Evolutionary conservation across 2,113 vertebrate genomes (phyloP).

Genomic region (Speoplatyrhinus poulsoni): DNA sequence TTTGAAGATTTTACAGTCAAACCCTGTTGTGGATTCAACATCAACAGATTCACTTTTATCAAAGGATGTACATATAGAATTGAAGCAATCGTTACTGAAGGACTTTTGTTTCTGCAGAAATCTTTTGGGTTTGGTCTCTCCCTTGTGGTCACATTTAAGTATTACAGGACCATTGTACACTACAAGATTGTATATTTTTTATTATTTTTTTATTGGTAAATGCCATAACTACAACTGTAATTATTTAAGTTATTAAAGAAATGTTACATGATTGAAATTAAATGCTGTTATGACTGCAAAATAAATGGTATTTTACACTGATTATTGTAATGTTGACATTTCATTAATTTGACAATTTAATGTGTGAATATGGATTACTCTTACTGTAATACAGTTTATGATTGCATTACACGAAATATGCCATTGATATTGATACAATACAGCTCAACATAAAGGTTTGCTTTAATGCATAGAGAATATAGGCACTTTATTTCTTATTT

Average conservation of each 20-base stretch:
- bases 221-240: constrained; percentile 11
- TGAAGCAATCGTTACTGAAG: background rate
- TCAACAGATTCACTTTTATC: background rate
- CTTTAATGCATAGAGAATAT: too few species aligned
- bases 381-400: background rate
- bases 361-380: background rate
- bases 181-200: background rate
- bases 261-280: constrained; percentile 7
- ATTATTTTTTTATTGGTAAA: background rate
- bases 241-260: constrained; percentile 59
- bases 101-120: background rate
- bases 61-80: background rate
- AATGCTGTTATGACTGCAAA: constrained; percentile 40
- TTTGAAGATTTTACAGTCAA: too few species aligned
- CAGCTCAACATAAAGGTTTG: too few species aligned
- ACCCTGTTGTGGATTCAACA: too few species aligned
- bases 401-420: too few species aligned
- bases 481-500: too few species aligned
- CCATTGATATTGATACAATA: too few species aligned
- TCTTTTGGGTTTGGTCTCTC: constrained; percentile 22
- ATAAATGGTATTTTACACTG: constrained; percentile 54
- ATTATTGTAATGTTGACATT: background rate
- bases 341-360: background rate
- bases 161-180: constrained; percentile 35
- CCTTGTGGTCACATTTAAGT: constrained; percentile 35